A percentile compares a stretch with the other conserved stretches of the same genome.
Evolutionary conservation across 2,113 vertebrate species (phyloP).

Genomic region (Abramis brama): DNA sequence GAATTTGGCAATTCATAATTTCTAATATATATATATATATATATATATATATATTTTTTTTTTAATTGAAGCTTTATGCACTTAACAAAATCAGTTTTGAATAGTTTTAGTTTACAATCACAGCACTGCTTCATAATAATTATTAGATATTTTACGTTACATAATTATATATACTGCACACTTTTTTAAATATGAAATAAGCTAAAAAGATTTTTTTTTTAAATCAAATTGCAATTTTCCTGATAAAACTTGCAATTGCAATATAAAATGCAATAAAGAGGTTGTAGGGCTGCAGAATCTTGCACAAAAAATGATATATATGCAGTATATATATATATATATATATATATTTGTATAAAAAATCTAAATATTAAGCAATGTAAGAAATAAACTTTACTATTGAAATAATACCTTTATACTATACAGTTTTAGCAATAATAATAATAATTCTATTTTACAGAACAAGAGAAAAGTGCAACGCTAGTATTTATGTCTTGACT

Average conservation of each 20-base stretch:
- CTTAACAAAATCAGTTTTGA: not conserved
- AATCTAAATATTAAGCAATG: not conserved
- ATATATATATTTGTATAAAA: no score
- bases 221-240: no score
- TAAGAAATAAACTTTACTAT: not conserved
- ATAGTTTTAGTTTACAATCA: not conserved
- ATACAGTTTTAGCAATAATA: not conserved
- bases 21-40: not conserved
- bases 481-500: no score
- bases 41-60: not conserved
- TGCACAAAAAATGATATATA: no score
- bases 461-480: no score
- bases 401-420: not conserved
- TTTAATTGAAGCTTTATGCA: no score
- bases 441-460: no score
- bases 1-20: not conserved
- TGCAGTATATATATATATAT: no score
- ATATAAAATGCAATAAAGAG: not conserved
- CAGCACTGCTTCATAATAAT: not conserved
- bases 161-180: not conserved
- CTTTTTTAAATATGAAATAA: not conserved
- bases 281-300: not conserved
- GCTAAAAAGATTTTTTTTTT: no score
- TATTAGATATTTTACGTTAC: not conserved
- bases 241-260: not conserved